These are phyloP conservation scores for Oceanodroma tethys DNA, from an alignment of 2,113 vertebrate species.

Conservation along the genomic window DNA sequence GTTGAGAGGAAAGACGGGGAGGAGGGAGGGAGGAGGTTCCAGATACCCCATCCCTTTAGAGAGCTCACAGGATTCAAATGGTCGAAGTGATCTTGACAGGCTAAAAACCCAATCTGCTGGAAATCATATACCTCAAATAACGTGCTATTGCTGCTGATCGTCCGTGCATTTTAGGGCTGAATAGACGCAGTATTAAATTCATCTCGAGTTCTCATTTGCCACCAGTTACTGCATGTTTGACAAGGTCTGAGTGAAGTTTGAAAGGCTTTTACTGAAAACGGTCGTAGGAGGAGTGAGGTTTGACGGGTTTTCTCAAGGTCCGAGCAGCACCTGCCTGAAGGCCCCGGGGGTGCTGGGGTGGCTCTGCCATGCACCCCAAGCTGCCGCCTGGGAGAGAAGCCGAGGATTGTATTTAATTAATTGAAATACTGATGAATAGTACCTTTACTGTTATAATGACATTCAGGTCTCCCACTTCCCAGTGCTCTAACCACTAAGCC, in stretches of 20 bases:
- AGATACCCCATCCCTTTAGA: background rate
- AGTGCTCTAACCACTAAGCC: background rate
- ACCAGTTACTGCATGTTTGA: background rate
- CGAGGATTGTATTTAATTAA: background rate
- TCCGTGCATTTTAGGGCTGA: background rate
- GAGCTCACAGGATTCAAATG: background rate
- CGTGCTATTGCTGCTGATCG: background rate
- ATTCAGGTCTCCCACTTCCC: background rate
- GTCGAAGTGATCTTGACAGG: background rate
- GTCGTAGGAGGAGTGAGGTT: background rate
- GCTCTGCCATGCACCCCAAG: background rate
- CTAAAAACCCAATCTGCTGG: conserved; percentile 34
- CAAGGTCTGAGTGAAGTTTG: background rate
- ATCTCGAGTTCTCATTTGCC: background rate
- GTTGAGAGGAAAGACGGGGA: background rate
- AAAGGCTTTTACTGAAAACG: background rate
- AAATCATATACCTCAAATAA: conserved; percentile 36
- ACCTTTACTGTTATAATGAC: background rate
- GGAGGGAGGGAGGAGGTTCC: background rate
- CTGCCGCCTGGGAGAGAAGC: background rate
- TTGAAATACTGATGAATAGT: background rate
- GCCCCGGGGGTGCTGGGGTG: background rate
- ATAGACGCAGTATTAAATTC: conserved; percentile 4
- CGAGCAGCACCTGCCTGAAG: background rate
- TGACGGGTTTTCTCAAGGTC: background rate